phyloP scores from a whole-genome alignment of 2,888 invertebrate species.

The Eupeodes luniger region DNA sequence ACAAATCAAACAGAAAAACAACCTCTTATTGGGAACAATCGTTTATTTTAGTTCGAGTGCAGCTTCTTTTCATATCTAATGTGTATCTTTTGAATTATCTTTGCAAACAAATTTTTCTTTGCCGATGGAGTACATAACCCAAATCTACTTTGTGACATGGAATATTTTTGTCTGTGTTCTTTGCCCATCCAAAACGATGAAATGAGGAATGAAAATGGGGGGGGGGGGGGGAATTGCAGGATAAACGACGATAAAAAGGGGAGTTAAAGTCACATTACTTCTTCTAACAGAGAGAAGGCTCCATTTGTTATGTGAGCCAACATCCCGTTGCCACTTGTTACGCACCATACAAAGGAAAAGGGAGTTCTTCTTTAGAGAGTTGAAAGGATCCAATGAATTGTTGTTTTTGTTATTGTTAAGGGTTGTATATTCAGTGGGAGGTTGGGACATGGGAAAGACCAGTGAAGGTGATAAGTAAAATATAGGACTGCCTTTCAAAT shows the following conservation, averaged over 20 bases:
- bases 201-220: neutral
- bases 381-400: conserved; percentile 54
- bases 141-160: conserved; percentile 65
- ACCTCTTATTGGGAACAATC: conserved; percentile 1
- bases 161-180: conserved; percentile 32
- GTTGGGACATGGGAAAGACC: conserved; percentile 6
- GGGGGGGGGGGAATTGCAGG: neutral
- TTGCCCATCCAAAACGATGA: neutral
- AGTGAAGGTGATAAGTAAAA: conserved; percentile 74
- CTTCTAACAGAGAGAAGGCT: conserved; percentile 67
- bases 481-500: conserved; percentile 76
- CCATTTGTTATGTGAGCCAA: conserved; percentile 60
- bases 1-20: neutral
- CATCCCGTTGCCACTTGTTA: conserved; percentile 76
- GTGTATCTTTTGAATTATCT: conserved; percentile 44
- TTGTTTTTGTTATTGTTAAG: conserved; percentile 28
- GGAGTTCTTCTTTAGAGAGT: conserved; percentile 32
- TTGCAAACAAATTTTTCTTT: conserved; percentile 58
- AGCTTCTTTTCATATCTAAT: conserved; percentile 24
- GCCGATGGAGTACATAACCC: conserved; percentile 44
- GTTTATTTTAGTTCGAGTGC: conserved; percentile 60
- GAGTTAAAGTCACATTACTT: conserved; percentile 73
- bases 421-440: conserved; percentile 1
- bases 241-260: conserved; percentile 73
- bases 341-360: conserved; percentile 62